Percentiles rank a stretch among this genome's conserved stretches.
phyloP scores from a whole-genome alignment of 1,140 invertebrate species.

The Helicoverpa zea region DNA sequence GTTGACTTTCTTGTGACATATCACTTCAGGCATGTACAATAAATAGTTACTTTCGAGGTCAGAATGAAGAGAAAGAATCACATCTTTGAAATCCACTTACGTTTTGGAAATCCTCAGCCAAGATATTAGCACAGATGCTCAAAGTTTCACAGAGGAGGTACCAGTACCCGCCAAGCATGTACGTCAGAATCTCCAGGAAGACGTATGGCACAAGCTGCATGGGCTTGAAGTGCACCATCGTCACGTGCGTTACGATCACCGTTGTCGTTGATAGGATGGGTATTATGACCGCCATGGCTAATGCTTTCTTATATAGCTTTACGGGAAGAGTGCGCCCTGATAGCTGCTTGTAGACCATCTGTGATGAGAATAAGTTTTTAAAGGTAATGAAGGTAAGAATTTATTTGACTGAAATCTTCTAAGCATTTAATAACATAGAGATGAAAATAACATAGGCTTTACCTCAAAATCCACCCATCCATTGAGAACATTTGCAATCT shows the following conservation, averaged over 20 bases:
- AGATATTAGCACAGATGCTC: slow-evolving; percentile 87
- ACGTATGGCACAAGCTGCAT: slow-evolving; percentile 89
- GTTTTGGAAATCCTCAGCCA: slow-evolving; percentile 89
- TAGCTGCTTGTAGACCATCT: slow-evolving; percentile 87
- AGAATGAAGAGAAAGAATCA: too few relatives aligned
- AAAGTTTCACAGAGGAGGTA: slow-evolving; percentile 89
- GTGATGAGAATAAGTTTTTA: slow-evolving; percentile 20
- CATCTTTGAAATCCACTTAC: too few relatives aligned
- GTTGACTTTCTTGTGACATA: too few relatives aligned
- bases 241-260: slow-evolving; percentile 89
- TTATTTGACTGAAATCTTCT: too few relatives aligned
- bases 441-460: slow-evolving; percentile 39
- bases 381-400: too few relatives aligned
- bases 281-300: slow-evolving; percentile 85
- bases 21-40: too few relatives aligned
- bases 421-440: too few relatives aligned
- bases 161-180: slow-evolving; percentile 89
- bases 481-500: slow-evolving; percentile 88
- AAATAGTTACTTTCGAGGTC: too few relatives aligned
- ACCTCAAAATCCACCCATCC: slow-evolving; percentile 89
- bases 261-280: slow-evolving; percentile 88
- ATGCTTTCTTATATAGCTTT: slow-evolving; percentile 83
- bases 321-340: slow-evolving; percentile 83
- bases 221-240: slow-evolving; percentile 89
- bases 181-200: slow-evolving; percentile 89